Evolutionary conservation across 2,797 vertebrate genomes (phyloP), one percentile per base, ranked within the genome.

Genomic region (Sebastes itinus): DNA sequence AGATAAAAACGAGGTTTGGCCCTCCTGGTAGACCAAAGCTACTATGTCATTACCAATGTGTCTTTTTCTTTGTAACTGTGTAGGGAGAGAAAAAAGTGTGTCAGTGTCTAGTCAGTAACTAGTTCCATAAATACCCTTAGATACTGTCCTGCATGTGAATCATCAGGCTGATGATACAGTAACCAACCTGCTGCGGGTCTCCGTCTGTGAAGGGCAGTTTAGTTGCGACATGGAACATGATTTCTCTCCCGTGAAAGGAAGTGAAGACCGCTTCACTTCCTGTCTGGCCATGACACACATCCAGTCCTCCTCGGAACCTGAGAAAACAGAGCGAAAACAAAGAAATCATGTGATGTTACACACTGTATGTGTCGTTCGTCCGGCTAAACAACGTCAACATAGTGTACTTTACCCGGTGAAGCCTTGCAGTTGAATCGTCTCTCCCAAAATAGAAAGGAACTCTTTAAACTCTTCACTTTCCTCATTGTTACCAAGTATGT

Each of bases 11-110:
- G 97, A 95, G 1, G 97, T 96, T 55, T 94, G 94, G 59, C 97
- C 96, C n/a, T 98, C 97, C 89, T 98, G 97, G 90, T 97, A 98
- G 75, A 98, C 96, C 84, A 98, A 80, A 28, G 97, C 95, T 71
- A 98, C 97, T 2, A 98, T 98, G 87, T 98, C 97, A 71, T 98
- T 98, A 30, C 97, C 97, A 38, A 98, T 98, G 92, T 98, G 97
- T 80, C 97, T 95, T 86, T 98, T 98, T 80, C 97, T 95, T 89
- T 98, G 97, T 69, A 98, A 94, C 97, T 98, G 91, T 66, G 56
- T 10, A 9, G 65, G 33, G 7, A 16, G 5, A 49, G 60, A 63
- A 56, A 55, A 70, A 42, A 28, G 23, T 9, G 22, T 4, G 33
- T 85, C 35, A 81, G 13, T 25, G 12, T 85, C 28, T 74, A 13